A percentile compares a stretch with the other conserved stretches of the same genome.
phyloP scores from a whole-genome alignment of 2,797 vertebrate genomes.

The Lagodon rhomboides region DNA sequence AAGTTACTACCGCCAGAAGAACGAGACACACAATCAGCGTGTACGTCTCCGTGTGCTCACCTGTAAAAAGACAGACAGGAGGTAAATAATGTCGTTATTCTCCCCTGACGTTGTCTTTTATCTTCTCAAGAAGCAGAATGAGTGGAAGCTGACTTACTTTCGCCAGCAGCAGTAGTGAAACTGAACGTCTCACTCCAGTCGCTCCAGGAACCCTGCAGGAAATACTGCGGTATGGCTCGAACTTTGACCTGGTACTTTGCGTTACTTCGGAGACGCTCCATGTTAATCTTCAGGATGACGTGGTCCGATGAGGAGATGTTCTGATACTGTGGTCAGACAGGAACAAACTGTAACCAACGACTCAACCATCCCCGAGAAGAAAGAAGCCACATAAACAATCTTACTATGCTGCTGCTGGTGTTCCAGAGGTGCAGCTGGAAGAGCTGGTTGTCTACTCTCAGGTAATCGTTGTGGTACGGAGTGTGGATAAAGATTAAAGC shows the following conservation, averaged over 20 bases:
- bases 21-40: conserved; percentile 8
- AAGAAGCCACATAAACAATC: neutral
- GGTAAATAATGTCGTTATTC: neutral
- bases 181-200: conserved; percentile 71
- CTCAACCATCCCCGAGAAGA: too few species aligned
- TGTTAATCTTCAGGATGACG: conserved; percentile 43
- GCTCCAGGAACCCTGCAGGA: conserved; percentile 78
- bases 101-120: neutral
- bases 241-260: conserved; percentile 58
- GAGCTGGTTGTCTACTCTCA: conserved; percentile 15
- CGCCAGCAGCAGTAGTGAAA: conserved; percentile 67
- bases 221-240: conserved; percentile 27
- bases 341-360: neutral
- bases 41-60: neutral
- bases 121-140: too few species aligned
- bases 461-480: conserved; percentile 64
- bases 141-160: neutral
- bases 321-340: conserved; percentile 36
- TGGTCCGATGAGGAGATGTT: conserved; percentile 34
- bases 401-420: neutral
- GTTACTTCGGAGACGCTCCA: conserved; percentile 31
- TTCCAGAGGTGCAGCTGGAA: conserved; percentile 73
- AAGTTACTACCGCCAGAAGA: conserved; percentile 37
- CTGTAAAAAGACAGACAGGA: neutral
- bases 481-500: conserved; percentile 57